Evolutionary conservation across 2,888 invertebrate species (phyloP), one percentile per base, ranked within the genome.

Genomic region (Drosophila emarginata): DNA sequence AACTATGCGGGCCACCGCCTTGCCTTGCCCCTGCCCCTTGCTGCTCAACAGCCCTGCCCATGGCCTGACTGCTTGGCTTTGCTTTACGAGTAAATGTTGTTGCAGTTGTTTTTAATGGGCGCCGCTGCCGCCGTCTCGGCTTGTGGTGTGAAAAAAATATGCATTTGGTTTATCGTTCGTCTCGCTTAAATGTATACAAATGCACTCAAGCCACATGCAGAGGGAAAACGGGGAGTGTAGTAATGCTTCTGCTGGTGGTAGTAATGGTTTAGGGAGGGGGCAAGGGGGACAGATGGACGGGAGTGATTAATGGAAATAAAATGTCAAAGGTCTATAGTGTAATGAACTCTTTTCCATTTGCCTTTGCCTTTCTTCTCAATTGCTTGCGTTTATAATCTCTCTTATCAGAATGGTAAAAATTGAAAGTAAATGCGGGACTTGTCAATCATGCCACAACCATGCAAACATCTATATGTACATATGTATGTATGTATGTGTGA

Each of bases 291-390:
- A 14, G 14, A 14, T 14, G 15, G 4, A 9, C 45, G 45, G 21
- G 45, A 69, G 72, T 80, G 80, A 88, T 84, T 88, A 84, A 88
- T 84, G 85, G 45, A 58, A 18, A 40, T 62, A 59, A 60, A 87
- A 84, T 84, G 84, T 88, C 84, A 84, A 88, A 88, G 84, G 84
- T 84, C 77, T 54, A 39, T 72, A 83, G 84, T 85, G 87, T 88
- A 77, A 88, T 88, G 84, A 85, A 88, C 84, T 81, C 77, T 77
- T 76, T 62, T 18, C 12, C 32, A 32, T 7, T 32, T 32, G 32
- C 32, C 32, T 32, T 45, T 37, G 37, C 37, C 37, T 37, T n/a
- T 36, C 18, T 60, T 12, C 21, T 14, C 21, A 45, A 12, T 50
- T 18, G 28, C 53, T 66, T 32, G 32, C 32, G 9, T 32, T 32